Base-by-base conservation (phyloP, 2,888 invertebrate species). In the Callyntrura sp. region DNA sequence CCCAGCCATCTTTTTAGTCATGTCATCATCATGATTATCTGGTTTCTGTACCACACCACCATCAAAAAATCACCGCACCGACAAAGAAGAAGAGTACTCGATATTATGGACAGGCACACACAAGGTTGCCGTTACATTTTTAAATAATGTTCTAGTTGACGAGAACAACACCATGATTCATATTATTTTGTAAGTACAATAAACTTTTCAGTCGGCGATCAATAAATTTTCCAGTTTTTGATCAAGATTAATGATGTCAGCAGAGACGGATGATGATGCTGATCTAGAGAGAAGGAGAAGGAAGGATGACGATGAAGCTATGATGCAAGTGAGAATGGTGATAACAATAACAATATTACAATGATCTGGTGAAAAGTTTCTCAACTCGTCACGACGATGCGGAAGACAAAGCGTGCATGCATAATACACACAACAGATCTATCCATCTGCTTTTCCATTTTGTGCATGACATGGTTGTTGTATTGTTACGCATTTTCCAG, bases 161-260 rank as follows among this genome's bases (percentile, higher is more conserved):
- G 57, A 78, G 51, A 76, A 25, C n/a, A 55, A 12, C 25, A 45
- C 55, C 78, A 57, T 78, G 78, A 57, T 78, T 51, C 78, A 78
- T 78, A 57, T 78, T 35, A 35, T 35, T 35, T 35, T 51, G 48
- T 76, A 23, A 17, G 25, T 57, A n/a, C 55, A 78, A 57, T n/a
- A 28, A 78, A 78, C 25, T 57, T 73, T 78, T 78, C 51, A 78
- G 35, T 17, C 35, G 76, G 60, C 57, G 45, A 85, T 85, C 85
- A 85, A 85, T 85, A 76, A 76, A 85, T 68, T 83, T 84, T 85
- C 60, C 60, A 73, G 43, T 73, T 85, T 60, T 45, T 85, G 85
- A 85, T 85, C 85, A 85, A 85, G 85, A 85, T 85, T 85, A 85
- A 85, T 85, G 85, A 85, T 76, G 57, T 85, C 55, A 78, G 78